Evolutionary conservation across 2,113 vertebrate genomes (phyloP), one percentile per base, ranked within the genome.

Genomic region (Clinocottus analis): DNA sequence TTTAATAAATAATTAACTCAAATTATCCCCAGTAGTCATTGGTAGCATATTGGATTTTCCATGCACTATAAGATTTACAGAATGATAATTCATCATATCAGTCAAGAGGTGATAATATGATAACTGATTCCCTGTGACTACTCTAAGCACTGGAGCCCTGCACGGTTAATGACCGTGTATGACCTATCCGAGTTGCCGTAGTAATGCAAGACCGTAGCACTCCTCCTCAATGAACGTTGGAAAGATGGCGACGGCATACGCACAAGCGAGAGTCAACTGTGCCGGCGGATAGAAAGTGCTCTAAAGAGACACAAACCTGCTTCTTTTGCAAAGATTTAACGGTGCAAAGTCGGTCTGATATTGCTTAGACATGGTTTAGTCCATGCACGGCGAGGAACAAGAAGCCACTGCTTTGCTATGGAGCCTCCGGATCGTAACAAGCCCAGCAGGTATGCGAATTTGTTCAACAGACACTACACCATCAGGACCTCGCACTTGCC

Each of bases 231-330:
- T 92, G 91, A 93, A 86, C 88, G 89, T 85, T 94, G 92, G 89
- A 92, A 95, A 95, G 88, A 95, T 95, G 95, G 95, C 94, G 94
- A 92, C 94, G 72, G 86, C 90, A 86, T 87, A 88, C 91, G 85
- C 92, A 91, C 89, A 70, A 88, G 82, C 90, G 85, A 93, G 90
- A 92, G 78, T 86, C 84, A 75, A 86, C 92, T 88, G 91, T 94
- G 86, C 94, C 92, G 93, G 93, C 82, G 93, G 93, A 77, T 89
- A 93, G 90, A 93, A 93, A 93, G 91, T 91, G 92, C 75, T 85
- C 56, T 55, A 75, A 85, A 87, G 80, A 90, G 85, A 84, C 64
- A 47, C 29, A 78, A 59, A 80, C 49, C 58, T 51, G 77, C 33
- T 55, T 58, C 68, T 75, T 68, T 87, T 95, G 94, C 94, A 94